phyloP scores from a whole-genome alignment of 1,140 invertebrate genomes.

The Epicauta chinensis region DNA sequence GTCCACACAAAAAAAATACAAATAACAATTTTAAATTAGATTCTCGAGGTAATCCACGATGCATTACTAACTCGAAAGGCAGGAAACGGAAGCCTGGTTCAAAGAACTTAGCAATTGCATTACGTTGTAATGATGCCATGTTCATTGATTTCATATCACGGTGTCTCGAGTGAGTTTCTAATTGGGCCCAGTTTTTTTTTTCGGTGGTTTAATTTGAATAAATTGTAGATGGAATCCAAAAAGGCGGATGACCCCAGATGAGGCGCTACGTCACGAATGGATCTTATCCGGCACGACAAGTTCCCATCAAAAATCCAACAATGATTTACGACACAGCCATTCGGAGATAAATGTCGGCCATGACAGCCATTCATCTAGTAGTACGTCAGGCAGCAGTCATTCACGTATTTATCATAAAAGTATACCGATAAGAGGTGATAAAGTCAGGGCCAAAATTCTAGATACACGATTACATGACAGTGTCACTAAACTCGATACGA shows the following conservation, averaged over 20 bases:
- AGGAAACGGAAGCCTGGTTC: slow-evolving; percentile 82
- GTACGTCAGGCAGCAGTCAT: slow-evolving; percentile 35
- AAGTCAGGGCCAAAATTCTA: slow-evolving; percentile 39
- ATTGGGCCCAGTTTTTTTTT: too few relatives aligned
- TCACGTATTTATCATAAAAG: slow-evolving; percentile 34
- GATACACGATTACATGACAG: slow-evolving; percentile 34
- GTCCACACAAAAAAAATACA: too few relatives aligned
- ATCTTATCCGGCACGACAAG: slow-evolving; percentile 43
- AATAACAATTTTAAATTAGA: too few relatives aligned
- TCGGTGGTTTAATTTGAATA: too few relatives aligned
- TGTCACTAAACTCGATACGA: slow-evolving; percentile 46
- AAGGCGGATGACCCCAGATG: slow-evolving; percentile 85
- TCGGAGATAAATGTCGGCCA: slow-evolving; percentile 39
- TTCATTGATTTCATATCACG: slow-evolving; percentile 91
- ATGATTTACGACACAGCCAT: slow-evolving; percentile 38
- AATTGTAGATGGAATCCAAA: slow-evolving; percentile 94
- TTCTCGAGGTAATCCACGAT: slow-evolving; percentile 84
- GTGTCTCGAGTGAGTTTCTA: slow-evolving; percentile 81
- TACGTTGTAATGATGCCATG: slow-evolving; percentile 79
- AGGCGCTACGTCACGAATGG: slow-evolving; percentile 75
- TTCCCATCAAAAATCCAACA: slow-evolving; percentile 16
- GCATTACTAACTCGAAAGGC: slow-evolving; percentile 87
- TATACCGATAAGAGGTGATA: slow-evolving; percentile 32
- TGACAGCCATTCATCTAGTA: slow-evolving; percentile 35
- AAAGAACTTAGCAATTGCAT: slow-evolving; percentile 66